Base-by-base conservation (phyloP, 1,140 invertebrate species). In the Colletes latitarsis region DNA sequence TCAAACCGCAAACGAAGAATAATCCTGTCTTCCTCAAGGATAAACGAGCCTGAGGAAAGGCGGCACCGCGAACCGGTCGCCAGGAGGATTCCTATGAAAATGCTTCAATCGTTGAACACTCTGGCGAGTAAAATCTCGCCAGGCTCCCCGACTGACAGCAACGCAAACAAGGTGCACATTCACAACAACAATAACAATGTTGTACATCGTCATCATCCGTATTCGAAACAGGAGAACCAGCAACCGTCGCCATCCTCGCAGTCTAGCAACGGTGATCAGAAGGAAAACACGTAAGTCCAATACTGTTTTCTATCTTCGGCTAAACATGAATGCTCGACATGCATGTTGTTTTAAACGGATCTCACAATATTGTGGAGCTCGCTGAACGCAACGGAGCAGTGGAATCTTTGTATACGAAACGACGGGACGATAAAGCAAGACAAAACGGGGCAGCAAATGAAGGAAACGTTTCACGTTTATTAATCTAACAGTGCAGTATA, bases 41-140 rank as follows among this genome's bases (percentile, higher is more conserved):
- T 84, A 82, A 87, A 82, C 82, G 86, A 87, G 63, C 69, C 77
- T 39, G 84, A 87, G 78, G 84, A 77, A 75, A 81, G 88, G 86
- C 82, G 88, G 81, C 87, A 90, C 87, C 90, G 86, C 43, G 78
- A 88, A 15, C 64, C 88, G 88, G 83, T 88, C 68, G 81, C 86
- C 77, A 80, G 70, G 19, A 90, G 90, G 77, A 88, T 73, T 66
- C 91, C 90, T 43, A 93, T 93, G 92, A 93, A 93, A 92, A 97
- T 97, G 96, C 94, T 97, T 90, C 96, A 96, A 91, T 96, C 96
- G 80, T 93, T 97, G 92, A 96, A 96, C 94, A 95, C 96, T 91
- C 94, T 97, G 93, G 96, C 96, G 92, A 96, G 96, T 88, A 97
- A 97, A 93, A 96, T 97, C 93, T 96, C 96, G 92, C 96, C 96